phyloP scores from a whole-genome alignment of 1,140 invertebrate species.

The Eubasilissa regina region DNA sequence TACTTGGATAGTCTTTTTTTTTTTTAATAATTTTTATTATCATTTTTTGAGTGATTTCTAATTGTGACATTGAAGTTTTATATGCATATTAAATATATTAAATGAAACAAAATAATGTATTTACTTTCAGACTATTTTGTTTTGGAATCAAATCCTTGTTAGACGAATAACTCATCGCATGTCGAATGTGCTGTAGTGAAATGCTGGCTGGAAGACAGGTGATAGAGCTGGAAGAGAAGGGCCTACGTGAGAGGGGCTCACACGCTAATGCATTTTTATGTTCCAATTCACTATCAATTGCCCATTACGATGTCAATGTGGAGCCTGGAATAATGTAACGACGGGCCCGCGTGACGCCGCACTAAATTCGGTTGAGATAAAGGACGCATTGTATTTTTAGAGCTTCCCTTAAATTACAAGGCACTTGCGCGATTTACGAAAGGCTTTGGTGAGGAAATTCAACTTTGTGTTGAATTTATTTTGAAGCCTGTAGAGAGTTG shows the following conservation, averaged over 20 bases:
- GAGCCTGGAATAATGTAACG: conserved; percentile 58
- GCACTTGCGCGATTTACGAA: conserved; percentile 52
- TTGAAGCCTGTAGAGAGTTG: background rate
- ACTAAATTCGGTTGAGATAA: conserved; percentile 52
- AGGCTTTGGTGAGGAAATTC: conserved; percentile 25
- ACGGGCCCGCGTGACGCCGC: conserved; percentile 51
- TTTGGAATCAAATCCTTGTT: background rate
- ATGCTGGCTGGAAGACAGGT: too few relatives aligned
- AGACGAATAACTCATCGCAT: background rate
- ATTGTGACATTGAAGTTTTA: too few relatives aligned
- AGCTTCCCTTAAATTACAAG: conserved; percentile 54
- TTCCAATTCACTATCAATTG: conserved; percentile 60
- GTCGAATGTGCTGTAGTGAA: too few relatives aligned
- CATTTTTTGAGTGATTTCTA: too few relatives aligned
- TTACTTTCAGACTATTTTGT: background rate
- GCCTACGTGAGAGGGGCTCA: conserved; percentile 5
- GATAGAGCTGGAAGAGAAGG: background rate
- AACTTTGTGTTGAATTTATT: background rate
- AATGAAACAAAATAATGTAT: too few relatives aligned
- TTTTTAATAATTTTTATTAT: too few relatives aligned
- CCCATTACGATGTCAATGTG: conserved; percentile 59
- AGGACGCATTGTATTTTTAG: conserved; percentile 55
- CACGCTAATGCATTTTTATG: conserved; percentile 58
- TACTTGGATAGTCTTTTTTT: too few relatives aligned
- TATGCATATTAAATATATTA: too few relatives aligned